Evolutionary conservation across 2,888 invertebrate species (phyloP).

Genomic region (Apocheima hispidaria): DNA sequence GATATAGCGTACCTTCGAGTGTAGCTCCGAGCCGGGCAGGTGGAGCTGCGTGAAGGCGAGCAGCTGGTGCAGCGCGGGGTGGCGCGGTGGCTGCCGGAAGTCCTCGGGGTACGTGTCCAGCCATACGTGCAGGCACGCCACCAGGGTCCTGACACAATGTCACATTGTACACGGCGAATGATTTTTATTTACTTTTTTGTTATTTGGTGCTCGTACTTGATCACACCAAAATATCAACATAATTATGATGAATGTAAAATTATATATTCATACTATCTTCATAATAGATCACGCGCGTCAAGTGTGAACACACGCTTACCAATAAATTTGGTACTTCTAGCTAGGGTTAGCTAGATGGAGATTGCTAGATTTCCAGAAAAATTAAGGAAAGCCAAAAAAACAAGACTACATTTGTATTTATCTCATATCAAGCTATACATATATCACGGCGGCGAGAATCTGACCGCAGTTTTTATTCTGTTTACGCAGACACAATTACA

Average conservation of each 20-base stretch:
- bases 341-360: no score
- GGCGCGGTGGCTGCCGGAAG: constrained; percentile 92
- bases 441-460: background rate
- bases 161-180: background rate
- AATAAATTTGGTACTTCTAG: no score
- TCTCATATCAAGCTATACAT: no score
- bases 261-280: no score
- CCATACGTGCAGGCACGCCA: constrained; percentile 98
- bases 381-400: no score
- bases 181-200: background rate
- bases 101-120: constrained; percentile 99
- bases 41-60: constrained; percentile 94
- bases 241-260: no score
- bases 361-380: no score
- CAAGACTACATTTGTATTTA: no score
- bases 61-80: constrained; percentile 92
- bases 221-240: no score
- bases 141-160: constrained; percentile 89
- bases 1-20: constrained; percentile 83
- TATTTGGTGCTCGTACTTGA: background rate
- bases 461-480: constrained; percentile 1
- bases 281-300: no score
- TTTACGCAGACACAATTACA: background rate
- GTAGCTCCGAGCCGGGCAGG: constrained; percentile 94
- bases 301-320: no score